phyloP scores from a whole-genome alignment of 1,140 invertebrate genomes.

The Scaptomyza pallida region DNA sequence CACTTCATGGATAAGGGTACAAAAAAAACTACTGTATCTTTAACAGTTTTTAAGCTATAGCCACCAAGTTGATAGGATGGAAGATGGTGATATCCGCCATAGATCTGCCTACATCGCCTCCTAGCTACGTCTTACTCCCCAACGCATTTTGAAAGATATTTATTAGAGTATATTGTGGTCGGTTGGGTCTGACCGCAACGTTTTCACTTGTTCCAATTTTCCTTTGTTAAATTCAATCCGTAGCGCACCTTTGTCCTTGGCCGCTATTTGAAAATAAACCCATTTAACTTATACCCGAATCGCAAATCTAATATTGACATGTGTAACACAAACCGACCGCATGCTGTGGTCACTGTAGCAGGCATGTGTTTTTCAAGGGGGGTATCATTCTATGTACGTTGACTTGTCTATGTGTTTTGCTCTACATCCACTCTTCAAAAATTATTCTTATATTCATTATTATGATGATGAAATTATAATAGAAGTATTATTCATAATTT shows the following conservation, averaged over 20 bases:
- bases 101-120: too few relatives aligned
- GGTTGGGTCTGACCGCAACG: too few relatives aligned
- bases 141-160: too few relatives aligned
- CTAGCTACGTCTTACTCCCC: too few relatives aligned
- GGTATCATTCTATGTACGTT: background rate
- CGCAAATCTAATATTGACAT: constrained; percentile 72
- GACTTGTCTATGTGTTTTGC: constrained; percentile 18
- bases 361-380: background rate
- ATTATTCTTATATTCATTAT: constrained; percentile 71
- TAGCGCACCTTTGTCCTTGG: background rate
- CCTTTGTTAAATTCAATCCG: background rate
- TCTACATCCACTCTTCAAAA: constrained; percentile 72
- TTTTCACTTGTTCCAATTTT: too few relatives aligned
- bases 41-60: too few relatives aligned
- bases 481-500: constrained; percentile 62
- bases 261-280: constrained; percentile 40
- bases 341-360: constrained; percentile 50
- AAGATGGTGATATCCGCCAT: too few relatives aligned
- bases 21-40: too few relatives aligned
- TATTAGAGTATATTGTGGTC: too few relatives aligned
- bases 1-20: too few relatives aligned
- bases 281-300: constrained; percentile 69
- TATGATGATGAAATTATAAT: constrained; percentile 9
- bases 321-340: constrained; percentile 41
- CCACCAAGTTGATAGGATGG: too few relatives aligned